These are phyloP conservation scores for Paramacrobiotus metropolitanus DNA, from an alignment of 1,140 invertebrate genomes.

Conservation along the genomic window DNA sequence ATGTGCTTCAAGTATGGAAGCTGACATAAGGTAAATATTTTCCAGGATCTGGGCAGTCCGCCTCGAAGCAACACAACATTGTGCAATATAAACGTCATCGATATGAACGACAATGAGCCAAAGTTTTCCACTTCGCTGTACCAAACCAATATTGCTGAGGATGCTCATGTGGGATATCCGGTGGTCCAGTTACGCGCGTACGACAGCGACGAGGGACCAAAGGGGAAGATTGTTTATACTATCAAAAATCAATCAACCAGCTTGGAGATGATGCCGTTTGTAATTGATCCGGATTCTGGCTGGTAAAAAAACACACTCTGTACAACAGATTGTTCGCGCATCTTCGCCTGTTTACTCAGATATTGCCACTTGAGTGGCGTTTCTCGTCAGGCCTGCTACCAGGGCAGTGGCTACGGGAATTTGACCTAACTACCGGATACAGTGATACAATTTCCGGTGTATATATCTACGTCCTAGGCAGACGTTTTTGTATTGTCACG, in stretches of 20 bases:
- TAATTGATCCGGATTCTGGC: constrained; percentile 56
- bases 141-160: background rate
- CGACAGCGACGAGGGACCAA: background rate
- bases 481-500: no score
- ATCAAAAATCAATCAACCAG: background rate
- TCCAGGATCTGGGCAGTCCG: constrained; percentile 37
- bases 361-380: no score
- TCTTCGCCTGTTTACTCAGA: no score
- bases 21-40: no score
- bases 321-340: no score
- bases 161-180: background rate
- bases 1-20: no score
- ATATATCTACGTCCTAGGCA: no score
- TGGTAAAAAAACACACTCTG: constrained; percentile 22
- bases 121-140: constrained; percentile 2
- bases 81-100: background rate
- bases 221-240: background rate
- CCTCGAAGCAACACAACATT: constrained; percentile 52
- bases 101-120: constrained; percentile 12
- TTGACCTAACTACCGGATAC: no score
- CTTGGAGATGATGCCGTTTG: constrained; percentile 36
- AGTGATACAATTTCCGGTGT: no score
- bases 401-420: no score
- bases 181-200: background rate
- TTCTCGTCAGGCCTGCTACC: no score